These are phyloP conservation scores for Diachasma alloeum DNA, from an alignment of 1,140 invertebrate species.

Conservation along the genomic window DNA sequence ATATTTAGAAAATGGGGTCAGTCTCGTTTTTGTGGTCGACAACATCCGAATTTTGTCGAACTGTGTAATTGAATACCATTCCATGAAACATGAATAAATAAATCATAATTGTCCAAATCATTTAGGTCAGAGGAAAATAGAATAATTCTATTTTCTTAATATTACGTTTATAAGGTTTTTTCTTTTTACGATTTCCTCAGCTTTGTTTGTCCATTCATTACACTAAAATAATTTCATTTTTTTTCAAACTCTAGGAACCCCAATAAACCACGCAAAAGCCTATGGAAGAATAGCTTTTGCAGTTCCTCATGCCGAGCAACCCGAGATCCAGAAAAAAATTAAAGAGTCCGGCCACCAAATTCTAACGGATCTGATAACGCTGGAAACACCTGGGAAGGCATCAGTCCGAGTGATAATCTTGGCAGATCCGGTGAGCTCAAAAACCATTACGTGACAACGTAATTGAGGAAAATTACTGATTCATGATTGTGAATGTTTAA, in stretches of 20 bases:
- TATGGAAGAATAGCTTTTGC: conserved; percentile 96
- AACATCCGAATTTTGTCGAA: no score
- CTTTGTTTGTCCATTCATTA: background rate
- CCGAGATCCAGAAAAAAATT: conserved; percentile 78
- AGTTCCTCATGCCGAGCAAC: conserved; percentile 79
- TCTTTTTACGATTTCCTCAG: conserved; percentile 20
- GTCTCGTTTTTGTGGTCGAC: no score
- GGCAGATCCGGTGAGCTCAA: conserved; percentile 86
- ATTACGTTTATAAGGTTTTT: conserved; percentile 28
- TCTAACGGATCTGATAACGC: conserved; percentile 84
- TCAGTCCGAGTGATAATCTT: conserved; percentile 95
- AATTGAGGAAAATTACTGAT: background rate
- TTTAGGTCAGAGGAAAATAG: no score
- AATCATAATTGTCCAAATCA: no score
- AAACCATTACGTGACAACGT: background rate
- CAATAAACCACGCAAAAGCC: conserved; percentile 86
- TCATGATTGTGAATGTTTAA: background rate
- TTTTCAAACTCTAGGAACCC: conserved; percentile 57
- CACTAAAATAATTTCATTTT: background rate
- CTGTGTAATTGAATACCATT: no score
- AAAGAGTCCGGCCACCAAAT: conserved; percentile 79
- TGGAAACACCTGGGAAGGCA: conserved; percentile 97
- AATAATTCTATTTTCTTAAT: no score
- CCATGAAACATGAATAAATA: no score
- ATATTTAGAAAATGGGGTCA: no score